These are phyloP conservation scores for Aurelia sp. DNA, from an alignment of 30 jellyfish, hydroid and myxozoan species.

Conservation along the genomic window DNA sequence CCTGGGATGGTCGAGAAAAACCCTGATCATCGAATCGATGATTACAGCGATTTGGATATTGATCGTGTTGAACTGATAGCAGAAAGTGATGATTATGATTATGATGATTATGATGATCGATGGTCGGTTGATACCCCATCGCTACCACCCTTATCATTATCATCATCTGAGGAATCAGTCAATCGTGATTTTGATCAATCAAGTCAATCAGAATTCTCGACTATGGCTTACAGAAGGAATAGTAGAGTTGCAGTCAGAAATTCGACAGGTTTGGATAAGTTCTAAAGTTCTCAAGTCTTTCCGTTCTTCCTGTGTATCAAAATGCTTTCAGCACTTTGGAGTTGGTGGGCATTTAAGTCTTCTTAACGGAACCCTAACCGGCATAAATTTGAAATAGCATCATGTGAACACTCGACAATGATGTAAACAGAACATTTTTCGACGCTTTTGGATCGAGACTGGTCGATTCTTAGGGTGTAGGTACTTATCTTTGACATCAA, in stretches of 20 bases:
- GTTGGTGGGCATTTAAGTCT: no score
- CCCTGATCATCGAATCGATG: conserved; percentile 19
- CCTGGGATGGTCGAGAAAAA: conserved; percentile 53
- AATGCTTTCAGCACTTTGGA: no score
- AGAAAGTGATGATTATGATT: conserved; percentile 44
- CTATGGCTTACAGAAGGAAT: conserved; percentile 12
- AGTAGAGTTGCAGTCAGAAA: conserved; percentile 7
- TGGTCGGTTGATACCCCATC: conserved; percentile 68
- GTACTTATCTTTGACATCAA: no score
- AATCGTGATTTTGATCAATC: conserved; percentile 41
- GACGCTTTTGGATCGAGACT: no score
- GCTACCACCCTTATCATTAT: conserved; percentile 48
- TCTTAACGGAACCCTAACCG: no score
- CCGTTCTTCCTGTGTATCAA: no score
- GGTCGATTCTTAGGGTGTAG: no score
- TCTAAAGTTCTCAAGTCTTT: no score
- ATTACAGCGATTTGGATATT: conserved; percentile 44
- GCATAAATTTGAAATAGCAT: no score
- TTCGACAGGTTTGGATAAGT: conserved; percentile 13
- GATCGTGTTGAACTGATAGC: conserved; percentile 58
- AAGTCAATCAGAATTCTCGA: conserved; percentile 60
- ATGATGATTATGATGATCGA: conserved; percentile 34
- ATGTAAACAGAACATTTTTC: no score
- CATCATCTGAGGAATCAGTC: conserved; percentile 61
- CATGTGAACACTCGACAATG: no score